These are phyloP conservation scores for Chymomyza procnemis DNA, from an alignment of 2,888 invertebrate species.

Conservation along the genomic window DNA sequence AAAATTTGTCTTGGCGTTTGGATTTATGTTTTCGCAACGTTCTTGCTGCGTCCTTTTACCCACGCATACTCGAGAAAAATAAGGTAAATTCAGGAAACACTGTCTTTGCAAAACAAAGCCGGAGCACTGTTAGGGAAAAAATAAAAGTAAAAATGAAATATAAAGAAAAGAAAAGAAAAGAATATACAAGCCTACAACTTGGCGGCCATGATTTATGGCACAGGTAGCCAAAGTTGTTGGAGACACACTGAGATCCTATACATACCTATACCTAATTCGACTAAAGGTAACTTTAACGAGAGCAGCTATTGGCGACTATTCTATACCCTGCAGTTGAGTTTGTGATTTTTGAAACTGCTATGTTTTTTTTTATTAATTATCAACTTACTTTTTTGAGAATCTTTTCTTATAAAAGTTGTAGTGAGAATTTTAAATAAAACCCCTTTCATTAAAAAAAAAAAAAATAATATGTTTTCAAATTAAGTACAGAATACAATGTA, in stretches of 20 bases:
- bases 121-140: conserved; percentile 22
- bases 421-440: no score
- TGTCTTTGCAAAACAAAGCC: conserved; percentile 75
- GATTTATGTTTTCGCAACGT: conserved; percentile 72
- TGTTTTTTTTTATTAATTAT: no score
- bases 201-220: conserved; percentile 63
- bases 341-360: neutral
- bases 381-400: no score
- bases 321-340: neutral
- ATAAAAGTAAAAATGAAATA: conserved; percentile 36
- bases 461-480: no score
- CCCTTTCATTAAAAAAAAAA: no score
- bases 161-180: conserved; percentile 22
- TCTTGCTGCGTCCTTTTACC: conserved; percentile 18
- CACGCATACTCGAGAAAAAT: conserved; percentile 39
- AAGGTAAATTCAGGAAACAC: conserved; percentile 73
- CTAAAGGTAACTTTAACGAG: neutral
- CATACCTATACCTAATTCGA: neutral
- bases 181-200: conserved; percentile 59
- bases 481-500: no score
- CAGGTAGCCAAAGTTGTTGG: conserved; percentile 63
- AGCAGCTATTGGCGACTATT: neutral
- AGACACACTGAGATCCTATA: conserved; percentile 1
- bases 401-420: no score
- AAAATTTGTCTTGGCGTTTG: conserved; percentile 74